Percentiles rank a stretch among this genome's conserved stretches.
Conservation (phyloP, 2,797 vertebrate species). For the Clarias platycephalus region DNA sequence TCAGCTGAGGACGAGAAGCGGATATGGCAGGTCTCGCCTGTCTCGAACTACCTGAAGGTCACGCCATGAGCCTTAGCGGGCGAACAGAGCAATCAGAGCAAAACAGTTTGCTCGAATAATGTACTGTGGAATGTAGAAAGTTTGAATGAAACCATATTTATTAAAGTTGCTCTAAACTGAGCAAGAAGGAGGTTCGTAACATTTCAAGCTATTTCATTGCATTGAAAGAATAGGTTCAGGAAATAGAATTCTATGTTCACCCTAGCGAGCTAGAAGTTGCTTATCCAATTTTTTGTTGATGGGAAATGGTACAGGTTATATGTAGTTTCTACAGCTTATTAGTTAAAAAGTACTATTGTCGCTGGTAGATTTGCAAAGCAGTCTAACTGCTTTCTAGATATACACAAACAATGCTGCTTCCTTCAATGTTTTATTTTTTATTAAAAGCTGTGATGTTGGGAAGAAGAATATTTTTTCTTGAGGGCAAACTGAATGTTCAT, state of each 20-base stretch:
- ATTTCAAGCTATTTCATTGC: conserved; percentile 2
- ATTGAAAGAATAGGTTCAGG: background rate
- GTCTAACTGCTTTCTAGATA: background rate
- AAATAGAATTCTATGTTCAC: background rate
- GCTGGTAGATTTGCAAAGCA: background rate
- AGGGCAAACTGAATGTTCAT: background rate
- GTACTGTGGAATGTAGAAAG: background rate
- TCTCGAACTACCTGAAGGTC: conserved; percentile 9
- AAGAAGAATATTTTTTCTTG: background rate
- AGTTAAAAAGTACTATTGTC: background rate
- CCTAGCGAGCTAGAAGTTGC: background rate
- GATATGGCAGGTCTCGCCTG: conserved; percentile 50
- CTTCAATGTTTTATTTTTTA: background rate
- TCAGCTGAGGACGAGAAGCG: conserved; percentile 63
- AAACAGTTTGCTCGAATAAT: background rate
- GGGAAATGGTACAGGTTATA: background rate
- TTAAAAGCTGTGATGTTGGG: background rate
- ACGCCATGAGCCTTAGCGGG: conserved; percentile 1
- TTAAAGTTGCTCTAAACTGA: background rate
- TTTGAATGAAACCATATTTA: background rate
- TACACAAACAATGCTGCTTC: background rate
- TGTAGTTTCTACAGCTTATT: background rate
- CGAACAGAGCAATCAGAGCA: conserved; percentile 6
- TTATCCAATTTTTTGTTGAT: background rate
- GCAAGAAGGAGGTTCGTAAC: background rate